These are phyloP conservation scores for Physocephala rufipes DNA, from an alignment of 2,888 invertebrate genomes.

Conservation along the genomic window DNA sequence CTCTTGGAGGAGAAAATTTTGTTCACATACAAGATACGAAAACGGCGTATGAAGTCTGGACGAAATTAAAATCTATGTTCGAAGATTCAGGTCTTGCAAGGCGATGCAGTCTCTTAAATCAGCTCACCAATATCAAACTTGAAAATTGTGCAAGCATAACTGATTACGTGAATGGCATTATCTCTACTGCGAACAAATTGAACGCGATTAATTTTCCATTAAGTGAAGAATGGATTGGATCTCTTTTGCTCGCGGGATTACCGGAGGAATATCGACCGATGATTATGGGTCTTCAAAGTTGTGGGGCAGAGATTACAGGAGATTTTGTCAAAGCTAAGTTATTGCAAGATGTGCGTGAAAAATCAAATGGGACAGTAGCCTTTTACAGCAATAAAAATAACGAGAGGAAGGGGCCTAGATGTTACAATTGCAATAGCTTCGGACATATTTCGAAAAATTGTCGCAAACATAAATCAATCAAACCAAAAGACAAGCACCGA, in stretches of 20 bases:
- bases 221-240: constrained; percentile 11
- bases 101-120: too few relatives aligned
- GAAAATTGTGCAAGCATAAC: too few relatives aligned
- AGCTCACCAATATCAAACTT: too few relatives aligned
- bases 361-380: constrained; percentile 16
- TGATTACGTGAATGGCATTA: too few relatives aligned
- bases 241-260: constrained; percentile 22
- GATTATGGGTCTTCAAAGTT: constrained; percentile 35
- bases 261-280: constrained; percentile 38
- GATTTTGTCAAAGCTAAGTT: constrained; percentile 37
- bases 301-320: constrained; percentile 32
- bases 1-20: constrained; percentile 13
- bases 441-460: constrained; percentile 39
- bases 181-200: too few relatives aligned
- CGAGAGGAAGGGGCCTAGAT: background rate
- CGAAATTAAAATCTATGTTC: background rate
- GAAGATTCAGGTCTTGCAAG: too few relatives aligned
- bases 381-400: background rate
- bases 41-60: constrained; percentile 13
- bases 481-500: constrained; percentile 11
- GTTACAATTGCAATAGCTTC: constrained; percentile 35
- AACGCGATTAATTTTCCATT: too few relatives aligned
- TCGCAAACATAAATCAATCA: constrained; percentile 8
- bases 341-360: constrained; percentile 29
- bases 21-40: constrained; percentile 10